Percentiles rank a stretch among this genome's conserved stretches.
These are phyloP conservation scores for Drosophila neocordata DNA, from an alignment of 1,140 invertebrate species.

Conservation along the genomic window DNA sequence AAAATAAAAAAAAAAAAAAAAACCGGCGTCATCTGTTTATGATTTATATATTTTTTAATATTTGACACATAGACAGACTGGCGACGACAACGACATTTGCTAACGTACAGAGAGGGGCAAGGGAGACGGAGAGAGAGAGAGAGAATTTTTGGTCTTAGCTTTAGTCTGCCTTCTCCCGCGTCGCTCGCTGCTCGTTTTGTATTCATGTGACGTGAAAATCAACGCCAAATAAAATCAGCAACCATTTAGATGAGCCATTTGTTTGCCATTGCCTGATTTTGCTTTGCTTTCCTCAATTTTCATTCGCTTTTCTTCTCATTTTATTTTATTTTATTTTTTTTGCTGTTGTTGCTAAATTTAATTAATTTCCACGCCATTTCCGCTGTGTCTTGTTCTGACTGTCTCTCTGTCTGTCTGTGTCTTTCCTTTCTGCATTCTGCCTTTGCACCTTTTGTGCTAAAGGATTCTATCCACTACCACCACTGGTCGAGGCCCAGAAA, in stretches of 20 bases:
- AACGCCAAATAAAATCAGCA: slow-evolving; percentile 64
- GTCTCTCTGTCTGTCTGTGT: neutral
- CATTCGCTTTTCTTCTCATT: slow-evolving; percentile 18
- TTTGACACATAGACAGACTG: slow-evolving; percentile 34
- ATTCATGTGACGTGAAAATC: slow-evolving; percentile 53
- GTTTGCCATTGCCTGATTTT: slow-evolving; percentile 50
- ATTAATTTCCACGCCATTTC: slow-evolving; percentile 80
- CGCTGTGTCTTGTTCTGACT: slow-evolving; percentile 29
- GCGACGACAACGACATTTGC: neutral
- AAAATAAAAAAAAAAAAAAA: slow-evolving; percentile 41
- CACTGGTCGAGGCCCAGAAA: slow-evolving; percentile 55
- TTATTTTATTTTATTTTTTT: slow-evolving; percentile 17
- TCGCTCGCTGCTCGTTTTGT: slow-evolving; percentile 20
- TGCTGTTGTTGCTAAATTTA: slow-evolving; percentile 62
- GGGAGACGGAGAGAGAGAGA: neutral
- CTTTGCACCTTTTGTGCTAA: slow-evolving; percentile 45
- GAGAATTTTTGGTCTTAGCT: too few species aligned
- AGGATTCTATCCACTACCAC: slow-evolving; percentile 53
- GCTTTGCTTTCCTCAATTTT: slow-evolving; percentile 19
- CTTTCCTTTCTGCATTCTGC: slow-evolving; percentile 13
- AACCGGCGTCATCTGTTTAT: slow-evolving; percentile 70
- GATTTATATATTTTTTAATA: slow-evolving; percentile 78
- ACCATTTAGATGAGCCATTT: slow-evolving; percentile 58
- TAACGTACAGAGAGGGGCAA: too few species aligned
- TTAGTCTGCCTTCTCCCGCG: neutral